Conservation (phyloP, 2,888 invertebrate species). For the Acleris laterana region DNA sequence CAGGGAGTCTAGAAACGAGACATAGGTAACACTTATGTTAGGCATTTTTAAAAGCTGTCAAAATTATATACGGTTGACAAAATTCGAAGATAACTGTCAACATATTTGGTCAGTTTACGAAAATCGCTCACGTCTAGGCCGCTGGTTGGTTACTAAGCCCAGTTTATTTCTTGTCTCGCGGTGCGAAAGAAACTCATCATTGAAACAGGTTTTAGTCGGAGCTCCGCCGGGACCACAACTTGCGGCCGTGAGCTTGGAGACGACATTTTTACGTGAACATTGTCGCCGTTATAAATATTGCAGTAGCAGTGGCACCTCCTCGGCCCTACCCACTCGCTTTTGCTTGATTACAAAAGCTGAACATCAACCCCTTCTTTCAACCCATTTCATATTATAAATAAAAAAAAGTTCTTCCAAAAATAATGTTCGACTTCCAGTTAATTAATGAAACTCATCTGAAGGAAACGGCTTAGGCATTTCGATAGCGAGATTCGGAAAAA, state of each 20-base stretch:
- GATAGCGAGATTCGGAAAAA: slow-evolving; percentile 26
- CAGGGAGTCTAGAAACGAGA: too few species aligned
- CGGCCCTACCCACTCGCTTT: slow-evolving; percentile 14
- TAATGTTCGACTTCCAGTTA: slow-evolving; percentile 14
- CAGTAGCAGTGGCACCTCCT: slow-evolving; percentile 18
- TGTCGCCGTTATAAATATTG: slow-evolving; percentile 36
- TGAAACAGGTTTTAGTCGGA: slow-evolving; percentile 30
- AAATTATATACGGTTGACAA: too few species aligned
- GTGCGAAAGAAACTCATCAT: slow-evolving; percentile 38
- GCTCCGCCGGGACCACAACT: slow-evolving; percentile 30
- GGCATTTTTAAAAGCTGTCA: too few species aligned
- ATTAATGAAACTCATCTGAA: slow-evolving; percentile 15
- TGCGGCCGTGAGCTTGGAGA: slow-evolving; percentile 25
- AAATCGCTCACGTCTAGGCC: too few species aligned
- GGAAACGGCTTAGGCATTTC: slow-evolving; percentile 17
- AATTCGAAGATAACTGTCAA: too few species aligned
- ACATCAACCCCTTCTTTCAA: slow-evolving; percentile 9
- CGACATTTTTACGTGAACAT: slow-evolving; percentile 38
- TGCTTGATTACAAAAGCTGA: slow-evolving; percentile 25
- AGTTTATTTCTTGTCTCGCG: slow-evolving; percentile 31
- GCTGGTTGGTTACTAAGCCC: background rate
- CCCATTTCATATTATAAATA: background rate
- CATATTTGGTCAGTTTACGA: too few species aligned
- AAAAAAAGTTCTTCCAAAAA: slow-evolving; percentile 2
- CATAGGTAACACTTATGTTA: too few species aligned